These are phyloP conservation scores for Mohoua ochrocephala DNA, from an alignment of 2,113 vertebrate species.

Conservation along the genomic window DNA sequence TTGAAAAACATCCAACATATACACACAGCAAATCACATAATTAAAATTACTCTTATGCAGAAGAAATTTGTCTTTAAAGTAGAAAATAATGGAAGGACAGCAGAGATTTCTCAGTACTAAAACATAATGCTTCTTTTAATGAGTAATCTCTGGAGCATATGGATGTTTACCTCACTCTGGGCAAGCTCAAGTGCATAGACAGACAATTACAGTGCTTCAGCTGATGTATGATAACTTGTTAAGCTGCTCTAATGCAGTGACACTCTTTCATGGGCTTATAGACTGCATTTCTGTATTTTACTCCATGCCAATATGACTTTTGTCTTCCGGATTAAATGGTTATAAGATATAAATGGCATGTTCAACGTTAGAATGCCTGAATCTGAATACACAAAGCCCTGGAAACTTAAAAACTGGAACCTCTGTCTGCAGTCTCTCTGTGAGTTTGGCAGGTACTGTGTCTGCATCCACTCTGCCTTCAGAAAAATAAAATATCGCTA, in stretches of 20 bases:
- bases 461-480: not conserved
- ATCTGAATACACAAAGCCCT: not conserved
- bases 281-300: not conserved
- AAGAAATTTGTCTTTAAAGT: conserved; percentile 4
- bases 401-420: not conserved
- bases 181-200: conserved; percentile 17
- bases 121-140: conserved; percentile 11
- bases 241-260: not conserved
- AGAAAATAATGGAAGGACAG: not conserved
- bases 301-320: not conserved
- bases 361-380: not conserved
- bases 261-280: not conserved
- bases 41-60: not conserved
- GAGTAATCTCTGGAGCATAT: conserved; percentile 19
- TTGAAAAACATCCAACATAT: conserved; percentile 35
- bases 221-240: not conserved
- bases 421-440: not conserved
- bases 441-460: not conserved
- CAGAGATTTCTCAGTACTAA: not conserved
- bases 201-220: not conserved
- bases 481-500: not conserved
- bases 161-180: conserved; percentile 21
- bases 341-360: not conserved
- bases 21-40: not conserved
- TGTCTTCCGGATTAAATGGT: not conserved